A percentile compares a stretch with the other conserved stretches of the same genome.
phyloP scores from a whole-genome alignment of 1,140 invertebrate species.

The Lepidurus arcticus region DNA sequence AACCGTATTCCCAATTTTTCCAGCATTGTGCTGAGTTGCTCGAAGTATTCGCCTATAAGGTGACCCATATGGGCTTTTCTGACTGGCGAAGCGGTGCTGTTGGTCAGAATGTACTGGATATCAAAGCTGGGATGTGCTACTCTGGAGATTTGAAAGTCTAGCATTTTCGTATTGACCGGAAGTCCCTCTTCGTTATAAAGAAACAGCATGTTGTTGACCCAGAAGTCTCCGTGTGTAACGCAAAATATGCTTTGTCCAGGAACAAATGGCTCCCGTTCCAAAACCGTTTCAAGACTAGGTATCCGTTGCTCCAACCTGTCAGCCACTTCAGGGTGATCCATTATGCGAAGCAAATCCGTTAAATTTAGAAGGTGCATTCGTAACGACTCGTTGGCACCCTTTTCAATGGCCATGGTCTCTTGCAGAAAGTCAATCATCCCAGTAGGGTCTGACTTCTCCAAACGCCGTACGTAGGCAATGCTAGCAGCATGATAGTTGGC shows the following conservation, averaged over 20 bases:
- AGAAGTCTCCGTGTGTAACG: constrained; percentile 33
- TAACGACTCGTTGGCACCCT: not conserved
- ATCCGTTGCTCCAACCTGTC: not conserved
- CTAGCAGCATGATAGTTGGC: constrained; percentile 33
- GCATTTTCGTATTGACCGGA: not conserved
- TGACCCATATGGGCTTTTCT: not conserved
- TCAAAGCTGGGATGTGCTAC: constrained; percentile 29
- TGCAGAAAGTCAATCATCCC: not conserved
- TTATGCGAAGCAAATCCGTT: not conserved
- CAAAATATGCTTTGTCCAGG: constrained; percentile 16
- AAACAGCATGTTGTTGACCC: constrained; percentile 35
- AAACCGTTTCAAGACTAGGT: not conserved
- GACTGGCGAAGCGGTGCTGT: not conserved
- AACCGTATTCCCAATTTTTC: not conserved
- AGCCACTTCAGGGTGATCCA: not conserved
- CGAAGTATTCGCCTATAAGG: not conserved
- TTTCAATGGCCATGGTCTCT: not conserved
- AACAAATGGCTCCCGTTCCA: not conserved
- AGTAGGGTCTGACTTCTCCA: not conserved
- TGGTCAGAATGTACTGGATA: constrained; percentile 31
- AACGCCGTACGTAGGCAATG: not conserved
- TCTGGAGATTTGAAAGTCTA: constrained; percentile 32
- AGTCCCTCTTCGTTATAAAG: constrained; percentile 28
- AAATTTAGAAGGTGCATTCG: not conserved
- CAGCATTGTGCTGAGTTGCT: not conserved